These are phyloP conservation scores for Perdita meconis DNA, from an alignment of 2,888 invertebrate genomes.

Conservation along the genomic window DNA sequence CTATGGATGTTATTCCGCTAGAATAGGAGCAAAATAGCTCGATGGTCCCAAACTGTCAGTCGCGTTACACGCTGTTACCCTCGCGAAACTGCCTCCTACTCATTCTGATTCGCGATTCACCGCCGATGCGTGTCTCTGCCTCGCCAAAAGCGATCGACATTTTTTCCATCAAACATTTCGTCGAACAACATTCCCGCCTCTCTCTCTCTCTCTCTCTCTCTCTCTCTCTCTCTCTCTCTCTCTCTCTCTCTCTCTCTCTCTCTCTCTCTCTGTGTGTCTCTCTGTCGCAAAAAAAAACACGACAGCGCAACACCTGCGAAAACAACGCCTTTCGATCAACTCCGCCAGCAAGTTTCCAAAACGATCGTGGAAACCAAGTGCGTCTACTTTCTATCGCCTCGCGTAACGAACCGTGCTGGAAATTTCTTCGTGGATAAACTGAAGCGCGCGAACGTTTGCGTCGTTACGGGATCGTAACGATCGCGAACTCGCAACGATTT, in stretches of 20 bases:
- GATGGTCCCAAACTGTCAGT: slow-evolving; percentile 28
- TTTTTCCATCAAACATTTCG: neutral
- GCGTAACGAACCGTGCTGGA: neutral
- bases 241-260: no score
- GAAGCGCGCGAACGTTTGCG: neutral
- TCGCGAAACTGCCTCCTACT: slow-evolving; percentile 15
- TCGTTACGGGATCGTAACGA: neutral
- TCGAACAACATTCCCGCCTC: neutral
- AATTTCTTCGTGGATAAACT: neutral
- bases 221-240: no score
- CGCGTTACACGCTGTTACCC: slow-evolving; percentile 42
- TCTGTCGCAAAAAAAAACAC: no score
- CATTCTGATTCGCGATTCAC: slow-evolving; percentile 29
- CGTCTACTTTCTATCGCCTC: neutral
- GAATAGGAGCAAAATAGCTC: slow-evolving; percentile 41
- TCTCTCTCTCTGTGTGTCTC: no score
- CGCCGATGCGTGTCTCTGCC: neutral
- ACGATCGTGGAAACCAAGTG: no score
- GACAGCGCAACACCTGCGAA: no score
- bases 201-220: no score
- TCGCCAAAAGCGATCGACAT: neutral
- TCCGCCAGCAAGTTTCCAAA: no score
- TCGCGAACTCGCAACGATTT: no score
- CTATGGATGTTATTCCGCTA: slow-evolving; percentile 45
- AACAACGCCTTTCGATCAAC: no score